Evolutionary conservation across 64 coral and sea anemone species (phyloP).

Genomic region (Actinia equina): DNA sequence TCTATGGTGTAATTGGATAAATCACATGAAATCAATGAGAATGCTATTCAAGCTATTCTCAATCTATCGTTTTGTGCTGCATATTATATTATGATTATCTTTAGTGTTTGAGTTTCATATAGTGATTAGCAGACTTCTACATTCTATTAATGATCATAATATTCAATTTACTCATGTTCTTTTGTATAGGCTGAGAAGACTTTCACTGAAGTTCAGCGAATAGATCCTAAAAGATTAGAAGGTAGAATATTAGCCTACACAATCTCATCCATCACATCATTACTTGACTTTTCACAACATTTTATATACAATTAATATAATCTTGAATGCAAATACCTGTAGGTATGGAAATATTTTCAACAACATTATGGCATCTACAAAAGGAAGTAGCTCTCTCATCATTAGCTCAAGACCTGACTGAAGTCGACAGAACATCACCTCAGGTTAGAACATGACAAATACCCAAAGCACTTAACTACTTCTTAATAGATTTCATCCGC

Average conservation of each 20-base stretch:
- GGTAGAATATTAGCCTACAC: slow-evolving; percentile 17
- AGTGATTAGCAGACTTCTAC: no score
- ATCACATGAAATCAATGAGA: no score
- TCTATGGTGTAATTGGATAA: no score
- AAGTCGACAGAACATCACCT: slow-evolving; percentile 76
- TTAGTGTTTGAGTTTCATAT: no score
- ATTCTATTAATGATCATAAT: no score
- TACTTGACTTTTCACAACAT: no score
- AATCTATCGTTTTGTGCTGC: no score
- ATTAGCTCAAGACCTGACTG: slow-evolving; percentile 87
- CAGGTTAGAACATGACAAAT: slow-evolving; percentile 40
- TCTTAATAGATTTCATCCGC: no score
- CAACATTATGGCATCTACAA: slow-evolving; percentile 93
- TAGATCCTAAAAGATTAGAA: slow-evolving; percentile 88
- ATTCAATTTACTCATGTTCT: background rate
- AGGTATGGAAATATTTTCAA: slow-evolving; percentile 98
- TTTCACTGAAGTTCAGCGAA: slow-evolving; percentile 72
- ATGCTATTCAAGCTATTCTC: no score
- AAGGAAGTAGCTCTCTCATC: slow-evolving; percentile 90
- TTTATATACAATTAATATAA: background rate
- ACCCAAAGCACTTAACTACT: no score
- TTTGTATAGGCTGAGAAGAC: slow-evolving; percentile 82
- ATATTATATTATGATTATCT: no score
- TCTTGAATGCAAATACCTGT: background rate
- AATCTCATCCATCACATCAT: no score